Conservation (phyloP, 2,113 vertebrate genomes). For the Corynorhinus townsendii region DNA sequence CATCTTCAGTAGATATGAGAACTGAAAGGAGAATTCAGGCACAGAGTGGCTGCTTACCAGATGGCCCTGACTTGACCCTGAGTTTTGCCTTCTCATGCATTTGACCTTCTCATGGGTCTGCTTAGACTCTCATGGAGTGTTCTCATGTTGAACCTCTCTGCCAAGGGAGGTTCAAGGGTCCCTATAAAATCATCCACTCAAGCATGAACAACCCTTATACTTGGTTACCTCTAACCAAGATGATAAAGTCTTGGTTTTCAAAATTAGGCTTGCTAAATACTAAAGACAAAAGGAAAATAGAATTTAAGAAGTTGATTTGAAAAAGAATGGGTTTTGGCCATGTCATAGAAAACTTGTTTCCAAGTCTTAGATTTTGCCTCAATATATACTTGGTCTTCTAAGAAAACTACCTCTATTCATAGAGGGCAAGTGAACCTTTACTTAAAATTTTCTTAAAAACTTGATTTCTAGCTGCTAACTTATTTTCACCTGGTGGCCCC, state of each 20-base stretch:
- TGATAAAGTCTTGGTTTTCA: slow-evolving; percentile 10
- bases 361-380: background rate
- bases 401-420: background rate
- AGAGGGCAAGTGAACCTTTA: background rate
- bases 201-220: background rate
- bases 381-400: background rate
- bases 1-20: background rate
- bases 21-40: background rate
- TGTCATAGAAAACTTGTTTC: background rate
- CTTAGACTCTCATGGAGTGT: background rate
- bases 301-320: background rate
- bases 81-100: background rate
- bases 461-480: background rate
- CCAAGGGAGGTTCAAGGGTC: accelerated
- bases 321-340: background rate
- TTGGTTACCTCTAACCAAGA: background rate
- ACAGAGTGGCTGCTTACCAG: background rate
- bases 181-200: background rate
- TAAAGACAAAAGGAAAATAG: background rate
- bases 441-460: background rate
- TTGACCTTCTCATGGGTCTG: background rate
- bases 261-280: background rate
- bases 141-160: background rate
- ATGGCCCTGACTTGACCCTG: background rate
- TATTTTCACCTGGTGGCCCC: background rate